phyloP scores from a whole-genome alignment of 2,113 vertebrate genomes.

The Larimichthys polyactis region DNA sequence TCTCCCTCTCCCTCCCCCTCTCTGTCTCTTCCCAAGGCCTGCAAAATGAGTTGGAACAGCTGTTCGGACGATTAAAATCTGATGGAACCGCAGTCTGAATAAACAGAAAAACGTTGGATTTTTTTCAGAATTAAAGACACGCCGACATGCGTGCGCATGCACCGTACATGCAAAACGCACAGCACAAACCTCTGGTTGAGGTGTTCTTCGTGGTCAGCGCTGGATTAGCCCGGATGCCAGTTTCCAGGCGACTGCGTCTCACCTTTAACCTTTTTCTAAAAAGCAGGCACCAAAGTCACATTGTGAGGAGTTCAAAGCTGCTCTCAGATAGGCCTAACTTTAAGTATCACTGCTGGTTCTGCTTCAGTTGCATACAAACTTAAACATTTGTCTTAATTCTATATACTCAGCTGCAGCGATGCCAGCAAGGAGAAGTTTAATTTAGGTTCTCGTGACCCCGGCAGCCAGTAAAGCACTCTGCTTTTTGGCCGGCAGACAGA shows the following conservation, averaged over 20 bases:
- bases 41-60: conserved; percentile 83
- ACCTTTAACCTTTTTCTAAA: conserved; percentile 16
- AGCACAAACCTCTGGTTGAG: conserved; percentile 30
- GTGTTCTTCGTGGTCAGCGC: conserved; percentile 46
- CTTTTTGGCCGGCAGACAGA: conserved; percentile 39
- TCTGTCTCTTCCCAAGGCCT: conserved; percentile 70
- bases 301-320: background rate
- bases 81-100: conserved; percentile 76
- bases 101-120: conserved; percentile 75
- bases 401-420: background rate
- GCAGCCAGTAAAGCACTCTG: conserved; percentile 50
- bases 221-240: conserved; percentile 44
- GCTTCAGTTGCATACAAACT: conserved; percentile 20
- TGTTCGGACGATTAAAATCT: conserved; percentile 81
- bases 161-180: conserved; percentile 5
- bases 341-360: conserved; percentile 29
- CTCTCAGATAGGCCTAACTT: conserved; percentile 39
- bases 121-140: conserved; percentile 72
- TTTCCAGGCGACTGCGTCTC: conserved; percentile 27
- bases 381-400: conserved; percentile 12
- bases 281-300: conserved; percentile 9
- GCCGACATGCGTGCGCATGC: background rate
- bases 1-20: background rate
- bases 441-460: background rate
- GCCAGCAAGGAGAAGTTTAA: conserved; percentile 6